A percentile compares a stretch with the other conserved stretches of the same genome.
phyloP scores from a whole-genome alignment of 2,888 invertebrate genomes.

The Pristionchus fissidentatus region DNA sequence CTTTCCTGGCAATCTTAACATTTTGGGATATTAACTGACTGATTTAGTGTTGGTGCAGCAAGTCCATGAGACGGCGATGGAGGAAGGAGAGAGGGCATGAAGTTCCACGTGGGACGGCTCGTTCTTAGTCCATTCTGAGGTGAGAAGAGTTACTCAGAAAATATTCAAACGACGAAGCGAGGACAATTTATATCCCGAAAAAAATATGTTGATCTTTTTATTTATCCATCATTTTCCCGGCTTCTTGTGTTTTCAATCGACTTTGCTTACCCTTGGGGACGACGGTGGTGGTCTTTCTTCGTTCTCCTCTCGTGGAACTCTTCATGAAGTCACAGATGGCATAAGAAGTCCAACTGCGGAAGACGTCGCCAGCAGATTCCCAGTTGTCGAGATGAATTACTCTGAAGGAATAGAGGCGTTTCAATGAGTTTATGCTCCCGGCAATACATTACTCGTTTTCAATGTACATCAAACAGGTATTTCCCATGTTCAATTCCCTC shows the following conservation, averaged over 20 bases:
- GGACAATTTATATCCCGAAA: background rate
- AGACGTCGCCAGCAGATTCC: constrained; percentile 65
- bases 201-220: background rate
- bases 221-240: background rate
- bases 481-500: no score
- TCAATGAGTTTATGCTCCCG: background rate
- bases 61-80: constrained; percentile 70
- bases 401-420: constrained; percentile 55
- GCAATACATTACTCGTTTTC: no score
- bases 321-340: constrained; percentile 68
- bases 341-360: constrained; percentile 68
- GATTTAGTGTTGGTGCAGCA: constrained; percentile 73
- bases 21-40: constrained; percentile 53
- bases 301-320: constrained; percentile 53
- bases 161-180: background rate
- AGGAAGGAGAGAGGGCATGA: constrained; percentile 64
- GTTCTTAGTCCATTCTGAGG: constrained; percentile 28
- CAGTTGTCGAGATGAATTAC: constrained; percentile 72
- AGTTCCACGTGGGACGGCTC: constrained; percentile 70
- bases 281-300: constrained; percentile 23
- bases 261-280: background rate
- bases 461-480: no score
- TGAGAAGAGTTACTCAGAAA: background rate
- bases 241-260: background rate
- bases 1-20: no score